Conservation (phyloP, 1,140 invertebrate species). For the Hirudo medicinalis region DNA sequence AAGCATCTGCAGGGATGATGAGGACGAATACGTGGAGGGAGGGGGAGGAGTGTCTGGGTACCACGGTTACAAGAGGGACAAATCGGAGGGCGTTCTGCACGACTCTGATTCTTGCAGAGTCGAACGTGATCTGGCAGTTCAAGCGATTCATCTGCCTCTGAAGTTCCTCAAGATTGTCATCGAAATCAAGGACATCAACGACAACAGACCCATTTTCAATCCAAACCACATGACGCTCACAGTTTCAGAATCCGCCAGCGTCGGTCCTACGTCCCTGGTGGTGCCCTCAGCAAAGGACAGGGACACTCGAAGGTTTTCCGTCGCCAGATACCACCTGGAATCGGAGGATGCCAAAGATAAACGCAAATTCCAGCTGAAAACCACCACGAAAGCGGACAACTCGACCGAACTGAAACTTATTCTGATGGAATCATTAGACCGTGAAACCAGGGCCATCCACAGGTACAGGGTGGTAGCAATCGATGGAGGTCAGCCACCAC, state of each 20-base stretch:
- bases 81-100: not conserved
- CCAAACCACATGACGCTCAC: constrained; percentile 60
- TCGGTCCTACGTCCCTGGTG: constrained; percentile 42
- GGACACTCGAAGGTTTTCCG: constrained; percentile 77
- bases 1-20: constrained; percentile 1
- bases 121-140: constrained; percentile 20
- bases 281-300: constrained; percentile 62
- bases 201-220: constrained; percentile 32
- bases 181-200: constrained; percentile 46
- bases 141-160: constrained; percentile 15
- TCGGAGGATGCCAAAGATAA: constrained; percentile 48
- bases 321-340: constrained; percentile 79
- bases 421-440: constrained; percentile 63
- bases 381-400: not conserved
- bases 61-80: not conserved
- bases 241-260: constrained; percentile 79
- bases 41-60: not conserved
- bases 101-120: constrained; percentile 3
- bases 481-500: constrained; percentile 48
- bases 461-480: constrained; percentile 72
- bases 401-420: constrained; percentile 16
- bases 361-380: constrained; percentile 13
- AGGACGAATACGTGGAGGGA: not conserved
- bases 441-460: constrained; percentile 69
- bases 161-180: constrained; percentile 24